These are phyloP conservation scores for Hylaeus volcanicus DNA, from an alignment of 1,140 invertebrate species.

Conservation along the genomic window DNA sequence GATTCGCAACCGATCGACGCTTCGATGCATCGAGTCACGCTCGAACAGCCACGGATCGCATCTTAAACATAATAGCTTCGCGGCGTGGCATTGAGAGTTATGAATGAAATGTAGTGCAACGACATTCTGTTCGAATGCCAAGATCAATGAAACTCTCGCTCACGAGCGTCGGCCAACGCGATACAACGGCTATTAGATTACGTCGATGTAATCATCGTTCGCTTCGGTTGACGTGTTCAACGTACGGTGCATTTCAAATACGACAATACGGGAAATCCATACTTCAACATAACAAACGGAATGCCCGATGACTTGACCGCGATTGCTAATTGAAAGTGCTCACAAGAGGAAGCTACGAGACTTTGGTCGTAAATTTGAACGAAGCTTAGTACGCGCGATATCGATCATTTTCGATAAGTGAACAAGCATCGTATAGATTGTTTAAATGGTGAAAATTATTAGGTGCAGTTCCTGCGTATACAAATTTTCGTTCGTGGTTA, in stretches of 20 bases:
- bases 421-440: too few species aligned
- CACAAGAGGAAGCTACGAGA: too few species aligned
- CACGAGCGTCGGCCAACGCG: neutral
- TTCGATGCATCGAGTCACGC: conserved; percentile 3
- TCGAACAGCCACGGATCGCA: neutral
- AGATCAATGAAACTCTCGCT: conserved; percentile 53
- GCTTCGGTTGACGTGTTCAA: neutral
- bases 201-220: conserved; percentile 7
- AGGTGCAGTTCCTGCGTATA: too few species aligned
- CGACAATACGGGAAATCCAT: neutral
- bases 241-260: neutral
- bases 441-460: too few species aligned
- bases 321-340: too few species aligned
- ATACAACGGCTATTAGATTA: neutral
- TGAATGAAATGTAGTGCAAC: conserved; percentile 64
- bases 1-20: neutral
- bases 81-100: conserved; percentile 51
- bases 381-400: too few species aligned
- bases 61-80: conserved; percentile 17
- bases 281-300: too few species aligned
- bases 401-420: too few species aligned
- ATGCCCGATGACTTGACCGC: too few species aligned
- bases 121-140: conserved; percentile 43
- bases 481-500: too few species aligned
- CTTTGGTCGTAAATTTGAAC: too few species aligned